Evolutionary conservation across 2,797 vertebrate species (phyloP).

Genomic region (Cetoscarus ocellatus): DNA sequence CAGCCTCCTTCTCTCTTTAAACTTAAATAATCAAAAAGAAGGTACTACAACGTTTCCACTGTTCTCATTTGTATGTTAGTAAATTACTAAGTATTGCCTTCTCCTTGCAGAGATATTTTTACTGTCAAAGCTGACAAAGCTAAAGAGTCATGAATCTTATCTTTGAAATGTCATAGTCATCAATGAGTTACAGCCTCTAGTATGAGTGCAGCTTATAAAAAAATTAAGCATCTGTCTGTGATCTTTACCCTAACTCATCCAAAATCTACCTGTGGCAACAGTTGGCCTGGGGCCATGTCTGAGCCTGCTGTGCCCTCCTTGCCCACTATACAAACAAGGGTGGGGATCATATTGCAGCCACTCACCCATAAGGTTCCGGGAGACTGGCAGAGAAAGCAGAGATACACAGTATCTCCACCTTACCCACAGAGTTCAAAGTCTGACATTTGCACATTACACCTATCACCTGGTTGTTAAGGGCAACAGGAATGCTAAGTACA

Average conservation of each 20-base stretch:
- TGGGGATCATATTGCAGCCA: conserved; percentile 55
- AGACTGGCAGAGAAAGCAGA: conserved; percentile 17
- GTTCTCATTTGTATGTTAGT: background rate
- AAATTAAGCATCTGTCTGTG: conserved; percentile 11
- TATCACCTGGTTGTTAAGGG: conserved; percentile 62
- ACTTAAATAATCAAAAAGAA: background rate
- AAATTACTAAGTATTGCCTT: conserved; percentile 9
- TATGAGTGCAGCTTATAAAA: conserved; percentile 12
- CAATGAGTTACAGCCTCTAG: conserved; percentile 38
- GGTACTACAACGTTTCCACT: background rate
- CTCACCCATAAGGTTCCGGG: conserved; percentile 34
- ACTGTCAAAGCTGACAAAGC: conserved; percentile 23
- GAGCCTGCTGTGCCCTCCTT: conserved; percentile 12
- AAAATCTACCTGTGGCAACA: conserved; percentile 22
- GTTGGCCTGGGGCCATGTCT: background rate
- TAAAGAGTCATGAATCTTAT: conserved; percentile 32
- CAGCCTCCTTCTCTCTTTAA: background rate
- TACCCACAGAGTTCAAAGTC: conserved; percentile 69
- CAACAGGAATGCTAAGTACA: conserved; percentile 34
- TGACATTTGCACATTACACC: conserved; percentile 60
- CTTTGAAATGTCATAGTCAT: conserved; percentile 32
- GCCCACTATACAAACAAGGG: conserved; percentile 75
- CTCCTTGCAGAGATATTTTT: conserved; percentile 2
- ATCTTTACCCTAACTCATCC: background rate
- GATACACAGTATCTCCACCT: conserved; percentile 21